These are phyloP conservation scores for Sisor rabdophorus DNA, from an alignment of 2,113 vertebrate species.

Conservation along the genomic window DNA sequence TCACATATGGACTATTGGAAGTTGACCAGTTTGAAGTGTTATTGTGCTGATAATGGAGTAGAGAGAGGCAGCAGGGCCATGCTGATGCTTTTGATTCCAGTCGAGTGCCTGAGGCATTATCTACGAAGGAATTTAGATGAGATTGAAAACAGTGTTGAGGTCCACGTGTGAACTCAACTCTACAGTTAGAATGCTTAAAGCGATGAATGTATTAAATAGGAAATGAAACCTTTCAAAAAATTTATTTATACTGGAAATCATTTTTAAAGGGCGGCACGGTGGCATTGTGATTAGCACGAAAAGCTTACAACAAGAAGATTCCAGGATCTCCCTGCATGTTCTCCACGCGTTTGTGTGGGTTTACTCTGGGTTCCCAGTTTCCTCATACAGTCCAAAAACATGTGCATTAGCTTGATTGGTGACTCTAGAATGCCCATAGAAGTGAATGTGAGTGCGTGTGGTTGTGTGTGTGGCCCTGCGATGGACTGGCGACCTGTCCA, in stretches of 20 bases:
- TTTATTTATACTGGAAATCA: neutral
- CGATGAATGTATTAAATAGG: neutral
- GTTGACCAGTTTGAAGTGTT: slow-evolving; percentile 50
- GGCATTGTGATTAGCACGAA: too few species aligned
- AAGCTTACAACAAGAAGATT: too few species aligned
- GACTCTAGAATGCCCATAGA: too few species aligned
- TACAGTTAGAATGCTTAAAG: neutral
- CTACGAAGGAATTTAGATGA: slow-evolving; percentile 62
- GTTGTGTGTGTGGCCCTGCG: too few species aligned
- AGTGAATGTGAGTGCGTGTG: too few species aligned
- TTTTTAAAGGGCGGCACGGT: too few species aligned
- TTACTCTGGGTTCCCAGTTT: too few species aligned
- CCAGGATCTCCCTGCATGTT: too few species aligned
- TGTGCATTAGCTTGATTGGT: too few species aligned
- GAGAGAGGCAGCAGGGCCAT: slow-evolving; percentile 54
- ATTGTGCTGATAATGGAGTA: slow-evolving; percentile 56
- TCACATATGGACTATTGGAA: slow-evolving; percentile 53
- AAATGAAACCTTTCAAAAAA: neutral
- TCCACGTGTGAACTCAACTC: neutral
- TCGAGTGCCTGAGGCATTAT: slow-evolving; percentile 45
- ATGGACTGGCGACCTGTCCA: too few species aligned
- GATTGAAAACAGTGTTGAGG: slow-evolving; percentile 14
- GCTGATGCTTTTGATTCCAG: slow-evolving; percentile 49
- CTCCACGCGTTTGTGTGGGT: too few species aligned
- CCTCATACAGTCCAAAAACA: too few species aligned